Percentiles rank a stretch among this genome's conserved stretches.
Evolutionary conservation across 2,888 invertebrate genomes (phyloP).

Genomic region (Drosophila aldrichi): DNA sequence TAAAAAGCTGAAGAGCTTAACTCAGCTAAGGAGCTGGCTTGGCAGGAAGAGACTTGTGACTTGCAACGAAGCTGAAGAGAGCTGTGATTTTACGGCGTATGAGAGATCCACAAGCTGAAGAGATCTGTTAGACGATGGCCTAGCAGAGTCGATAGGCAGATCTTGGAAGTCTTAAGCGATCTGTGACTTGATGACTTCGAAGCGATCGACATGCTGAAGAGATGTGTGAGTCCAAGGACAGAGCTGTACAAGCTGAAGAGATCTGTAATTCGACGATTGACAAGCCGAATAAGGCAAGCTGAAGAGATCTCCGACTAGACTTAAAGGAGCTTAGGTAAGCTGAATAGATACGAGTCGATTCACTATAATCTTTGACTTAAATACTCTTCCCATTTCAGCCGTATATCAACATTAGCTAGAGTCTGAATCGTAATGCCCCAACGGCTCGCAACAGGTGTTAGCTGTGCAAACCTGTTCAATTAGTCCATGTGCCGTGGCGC

Average conservation of each 20-base stretch:
- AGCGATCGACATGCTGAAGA: too few species aligned
- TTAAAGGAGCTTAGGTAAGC: too few species aligned
- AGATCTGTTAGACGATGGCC: background rate
- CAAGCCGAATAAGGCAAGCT: too few species aligned
- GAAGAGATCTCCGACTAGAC: background rate
- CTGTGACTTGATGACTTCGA: too few species aligned
- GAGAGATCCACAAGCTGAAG: background rate
- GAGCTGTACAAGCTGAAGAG: too few species aligned
- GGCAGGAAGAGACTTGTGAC: too few species aligned
- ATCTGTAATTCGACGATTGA: too few species aligned
- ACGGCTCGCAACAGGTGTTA: slow-evolving; percentile 3
- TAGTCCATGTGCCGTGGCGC: slow-evolving; percentile 27
- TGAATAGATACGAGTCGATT: background rate
- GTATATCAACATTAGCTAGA: background rate
- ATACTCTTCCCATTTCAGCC: background rate
- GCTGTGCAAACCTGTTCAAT: slow-evolving; percentile 16
- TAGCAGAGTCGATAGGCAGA: too few species aligned
- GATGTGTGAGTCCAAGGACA: too few species aligned
- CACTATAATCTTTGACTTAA: background rate
- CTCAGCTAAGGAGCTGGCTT: background rate
- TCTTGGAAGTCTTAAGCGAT: too few species aligned
- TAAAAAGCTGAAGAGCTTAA: too few species aligned
- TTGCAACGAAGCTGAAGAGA: background rate
- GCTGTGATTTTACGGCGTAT: background rate
- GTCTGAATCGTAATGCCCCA: background rate